phyloP scores from a whole-genome alignment of 2,888 invertebrate genomes.

The Nowickia ferox region DNA sequence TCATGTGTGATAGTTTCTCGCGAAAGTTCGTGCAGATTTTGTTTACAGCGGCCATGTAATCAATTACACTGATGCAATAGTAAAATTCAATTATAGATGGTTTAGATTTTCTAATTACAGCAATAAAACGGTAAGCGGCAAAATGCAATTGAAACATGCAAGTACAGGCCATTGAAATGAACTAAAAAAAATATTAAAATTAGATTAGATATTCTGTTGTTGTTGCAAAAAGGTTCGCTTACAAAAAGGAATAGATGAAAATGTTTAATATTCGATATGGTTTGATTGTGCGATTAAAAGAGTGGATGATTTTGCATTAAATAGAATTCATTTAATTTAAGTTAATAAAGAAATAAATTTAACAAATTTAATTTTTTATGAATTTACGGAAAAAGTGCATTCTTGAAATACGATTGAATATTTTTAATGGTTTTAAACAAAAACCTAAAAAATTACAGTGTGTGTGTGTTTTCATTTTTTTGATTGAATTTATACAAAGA shows the following conservation, averaged over 20 bases:
- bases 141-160: slow-evolving; percentile 17
- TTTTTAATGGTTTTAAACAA: no score
- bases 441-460: no score
- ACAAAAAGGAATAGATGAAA: not conserved
- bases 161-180: slow-evolving; percentile 25
- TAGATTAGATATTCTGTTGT: not conserved
- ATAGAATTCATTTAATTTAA: no score
- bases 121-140: slow-evolving; percentile 48
- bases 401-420: no score
- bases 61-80: slow-evolving; percentile 51
- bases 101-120: slow-evolving; percentile 65
- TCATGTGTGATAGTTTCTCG: not conserved
- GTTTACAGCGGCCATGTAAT: slow-evolving; percentile 47
- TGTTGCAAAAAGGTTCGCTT: not conserved
- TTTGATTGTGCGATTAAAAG: no score
- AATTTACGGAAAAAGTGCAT: no score
- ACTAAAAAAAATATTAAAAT: not conserved
- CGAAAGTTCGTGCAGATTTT: not conserved
- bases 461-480: no score
- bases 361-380: no score
- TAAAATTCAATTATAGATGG: slow-evolving; percentile 62
- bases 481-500: no score
- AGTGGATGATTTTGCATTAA: no score
- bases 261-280: not conserved
- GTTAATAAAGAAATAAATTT: no score